Percentiles rank a stretch among this genome's conserved stretches.
Conservation (phyloP, 2,797 vertebrate genomes). For the Karalla daura region DNA sequence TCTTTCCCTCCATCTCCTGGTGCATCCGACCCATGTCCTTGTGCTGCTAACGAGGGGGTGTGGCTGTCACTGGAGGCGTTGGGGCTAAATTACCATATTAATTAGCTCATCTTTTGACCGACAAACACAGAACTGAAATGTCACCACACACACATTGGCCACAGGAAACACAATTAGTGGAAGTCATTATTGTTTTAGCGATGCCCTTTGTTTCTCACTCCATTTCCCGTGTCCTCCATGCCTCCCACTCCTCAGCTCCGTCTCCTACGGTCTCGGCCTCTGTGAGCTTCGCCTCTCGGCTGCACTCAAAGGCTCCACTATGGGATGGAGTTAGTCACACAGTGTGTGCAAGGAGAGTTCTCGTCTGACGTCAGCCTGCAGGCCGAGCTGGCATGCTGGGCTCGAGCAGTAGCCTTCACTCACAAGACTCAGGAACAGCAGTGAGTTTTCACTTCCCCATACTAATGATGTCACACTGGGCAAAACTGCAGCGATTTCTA, state of each 20-base stretch:
- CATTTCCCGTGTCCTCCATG: conserved; percentile 59
- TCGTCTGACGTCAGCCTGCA: conserved; percentile 1
- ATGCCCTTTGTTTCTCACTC: conserved; percentile 61
- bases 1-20: conserved; percentile 27
- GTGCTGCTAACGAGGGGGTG: conserved; percentile 80
- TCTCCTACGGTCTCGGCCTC: conserved; percentile 33
- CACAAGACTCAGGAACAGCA: conserved; percentile 18
- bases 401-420: conserved; percentile 18
- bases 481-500: conserved; percentile 39
- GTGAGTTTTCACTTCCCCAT: conserved; percentile 49
- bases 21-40: conserved; percentile 63
- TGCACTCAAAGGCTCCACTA: conserved; percentile 31
- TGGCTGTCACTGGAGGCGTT: conserved; percentile 78
- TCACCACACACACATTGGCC: conserved; percentile 75
- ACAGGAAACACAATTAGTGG: conserved; percentile 82
- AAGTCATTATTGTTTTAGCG: conserved; percentile 77
- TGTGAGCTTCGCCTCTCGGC: conserved; percentile 27
- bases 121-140: conserved; percentile 82
- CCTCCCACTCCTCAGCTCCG: conserved; percentile 48
- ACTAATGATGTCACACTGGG: conserved; percentile 40
- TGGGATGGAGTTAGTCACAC: conserved; percentile 36
- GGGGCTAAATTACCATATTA: conserved; percentile 84
- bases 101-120: conserved; percentile 83
- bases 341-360: conserved; percentile 13
- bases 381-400: neutral